A percentile compares a stretch with the other conserved stretches of the same genome.
Evolutionary conservation across 2,797 vertebrate species (phyloP).

Genomic region (Bufotes viridis): DNA sequence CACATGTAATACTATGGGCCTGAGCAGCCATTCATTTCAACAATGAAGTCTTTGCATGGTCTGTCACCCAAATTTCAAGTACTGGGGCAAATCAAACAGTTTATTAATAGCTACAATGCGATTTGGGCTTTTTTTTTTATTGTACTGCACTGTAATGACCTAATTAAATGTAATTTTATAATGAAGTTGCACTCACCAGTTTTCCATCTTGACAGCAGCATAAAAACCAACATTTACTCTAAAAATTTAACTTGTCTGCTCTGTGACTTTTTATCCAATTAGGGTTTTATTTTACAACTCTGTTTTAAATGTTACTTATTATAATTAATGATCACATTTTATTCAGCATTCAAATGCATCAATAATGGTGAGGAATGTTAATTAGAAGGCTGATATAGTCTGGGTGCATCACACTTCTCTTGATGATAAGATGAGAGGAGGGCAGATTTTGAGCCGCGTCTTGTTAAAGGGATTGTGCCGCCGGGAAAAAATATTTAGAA

Average conservation of each 20-base stretch:
- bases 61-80: background rate
- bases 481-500: background rate
- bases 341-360: background rate
- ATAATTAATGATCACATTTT: constrained; percentile 8
- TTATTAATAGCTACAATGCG: constrained; percentile 20
- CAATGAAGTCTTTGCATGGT: background rate
- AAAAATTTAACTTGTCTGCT: constrained; percentile 13
- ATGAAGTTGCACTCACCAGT: constrained; percentile 11
- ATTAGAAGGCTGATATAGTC: background rate
- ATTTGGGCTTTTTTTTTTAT: constrained; percentile 2
- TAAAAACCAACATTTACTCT: constrained; percentile 26
- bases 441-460: background rate
- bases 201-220: constrained; percentile 20
- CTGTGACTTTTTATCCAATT: constrained; percentile 36
- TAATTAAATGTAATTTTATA: constrained; percentile 30
- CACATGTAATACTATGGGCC: background rate
- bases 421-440: background rate
- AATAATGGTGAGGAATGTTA: background rate
- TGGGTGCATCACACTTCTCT: background rate
- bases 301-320: constrained; percentile 19
- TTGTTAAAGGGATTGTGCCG: background rate
- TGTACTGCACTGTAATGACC: constrained; percentile 2
- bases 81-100: background rate
- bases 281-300: constrained; percentile 1
- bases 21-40: background rate